Base-by-base conservation (phyloP, 2,113 vertebrate genomes). In the Pseudorasbora parva region DNA sequence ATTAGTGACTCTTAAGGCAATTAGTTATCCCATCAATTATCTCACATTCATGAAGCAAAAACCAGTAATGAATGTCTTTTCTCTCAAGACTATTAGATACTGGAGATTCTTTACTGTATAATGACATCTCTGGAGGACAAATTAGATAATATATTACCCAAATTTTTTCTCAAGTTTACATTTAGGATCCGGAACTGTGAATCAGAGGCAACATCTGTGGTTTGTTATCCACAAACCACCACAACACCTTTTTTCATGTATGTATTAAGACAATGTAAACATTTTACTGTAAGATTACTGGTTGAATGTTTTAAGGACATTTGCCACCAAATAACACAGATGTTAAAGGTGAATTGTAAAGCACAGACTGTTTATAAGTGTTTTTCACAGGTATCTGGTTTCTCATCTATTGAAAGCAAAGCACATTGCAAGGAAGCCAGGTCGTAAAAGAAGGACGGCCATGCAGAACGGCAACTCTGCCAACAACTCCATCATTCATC, bases 401-500 rank as follows among this genome's bases (percentile, higher is more conserved):
- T 51, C 21, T 41, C 30, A 7, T 5, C 72, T 15, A 54, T 1
- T 54, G 3, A 37, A 37, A 60, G 17, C 43, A 51, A 68, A 21
- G 59, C 43, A n/a, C 27, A 0, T 49, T 21, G 25, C 78, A 15
- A 37, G 10, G 4, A 81, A 81, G 43, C 78, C n/a, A 1, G 2
- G 37, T 4, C 51, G 2, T 19, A 73, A 82, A 25, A 51, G 45
- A 30, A 60, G 56, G 17, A 73, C 15, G 0, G 56, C 60, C n/a
- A 93, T 93, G 92, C 69, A 62, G 76, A 80, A 56, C 11, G n/a
- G 47, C 47, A 15, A 49, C 15, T 49, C 47, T 49, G 47, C 68
- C 21, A 93, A 91, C 25, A 19, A 62, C 54, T 87, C 91, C 5
- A 86, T 93, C 17, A 84, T 92, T 88, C 89, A 88, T 69, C 93